Conservation (phyloP, 2,113 vertebrate genomes). For the Heteronetta atricapilla region DNA sequence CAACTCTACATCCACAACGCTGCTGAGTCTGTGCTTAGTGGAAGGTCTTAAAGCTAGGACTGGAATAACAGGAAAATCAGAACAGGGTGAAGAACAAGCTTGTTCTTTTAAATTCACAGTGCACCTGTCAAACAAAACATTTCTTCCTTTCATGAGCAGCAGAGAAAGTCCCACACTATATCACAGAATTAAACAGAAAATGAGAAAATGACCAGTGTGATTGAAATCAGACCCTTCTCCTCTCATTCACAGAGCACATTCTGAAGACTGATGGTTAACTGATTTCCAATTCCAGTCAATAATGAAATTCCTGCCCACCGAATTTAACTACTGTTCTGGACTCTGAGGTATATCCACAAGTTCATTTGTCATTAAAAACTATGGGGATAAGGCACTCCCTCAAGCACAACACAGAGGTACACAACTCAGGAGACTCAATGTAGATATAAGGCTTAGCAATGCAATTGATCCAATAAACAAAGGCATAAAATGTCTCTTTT, state of each 20-base stretch:
- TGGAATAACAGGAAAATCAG: slow-evolving; percentile 41
- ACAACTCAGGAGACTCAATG: fast-evolving
- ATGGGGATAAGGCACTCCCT: background rate
- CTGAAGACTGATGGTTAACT: background rate
- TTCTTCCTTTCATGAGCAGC: background rate
- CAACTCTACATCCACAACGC: background rate
- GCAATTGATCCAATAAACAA: background rate
- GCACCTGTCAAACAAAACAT: background rate
- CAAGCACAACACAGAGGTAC: background rate
- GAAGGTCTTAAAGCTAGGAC: background rate
- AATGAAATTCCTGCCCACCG: background rate
- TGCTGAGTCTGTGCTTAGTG: background rate
- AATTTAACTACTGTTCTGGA: background rate
- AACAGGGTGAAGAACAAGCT: background rate
- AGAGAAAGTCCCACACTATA: background rate
- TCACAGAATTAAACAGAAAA: background rate
- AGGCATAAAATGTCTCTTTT: background rate
- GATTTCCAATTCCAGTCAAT: background rate
- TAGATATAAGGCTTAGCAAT: background rate
- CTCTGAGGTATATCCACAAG: background rate
- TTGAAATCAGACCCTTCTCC: background rate
- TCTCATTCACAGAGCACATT: background rate
- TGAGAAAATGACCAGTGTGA: background rate
- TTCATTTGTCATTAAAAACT: background rate
- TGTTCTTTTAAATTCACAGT: background rate